A percentile compares a stretch with the other conserved stretches of the same genome.
Conservation (phyloP, 2,888 invertebrate genomes). For the Tridacna crocea region DNA sequence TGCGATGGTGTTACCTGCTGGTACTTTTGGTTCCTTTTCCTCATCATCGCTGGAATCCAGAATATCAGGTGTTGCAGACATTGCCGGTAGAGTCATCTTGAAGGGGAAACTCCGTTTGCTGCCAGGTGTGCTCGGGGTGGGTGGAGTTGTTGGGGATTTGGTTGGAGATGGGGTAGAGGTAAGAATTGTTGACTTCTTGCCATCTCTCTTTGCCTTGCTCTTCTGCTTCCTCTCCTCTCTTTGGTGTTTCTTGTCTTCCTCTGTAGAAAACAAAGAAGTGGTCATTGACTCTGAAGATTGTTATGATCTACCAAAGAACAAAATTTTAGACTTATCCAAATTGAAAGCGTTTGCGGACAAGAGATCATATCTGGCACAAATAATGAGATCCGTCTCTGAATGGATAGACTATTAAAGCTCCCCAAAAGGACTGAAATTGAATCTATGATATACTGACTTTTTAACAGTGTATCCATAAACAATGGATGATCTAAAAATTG, state of each 20-base stretch:
- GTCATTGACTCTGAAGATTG: neutral
- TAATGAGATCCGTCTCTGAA: too few species aligned
- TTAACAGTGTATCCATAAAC: too few species aligned
- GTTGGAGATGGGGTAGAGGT: constrained; percentile 37
- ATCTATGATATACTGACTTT: too few species aligned
- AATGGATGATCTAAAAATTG: too few species aligned
- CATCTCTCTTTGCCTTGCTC: constrained; percentile 10
- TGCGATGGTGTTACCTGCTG: constrained; percentile 11
- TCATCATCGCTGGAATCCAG: constrained; percentile 34
- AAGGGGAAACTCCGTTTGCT: constrained; percentile 51
- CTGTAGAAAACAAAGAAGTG: constrained; percentile 46
- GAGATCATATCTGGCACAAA: too few species aligned
- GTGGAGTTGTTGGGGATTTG: constrained; percentile 45
- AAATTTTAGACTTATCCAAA: too few species aligned
- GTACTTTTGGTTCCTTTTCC: constrained; percentile 8
- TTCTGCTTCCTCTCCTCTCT: constrained; percentile 35
- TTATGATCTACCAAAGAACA: too few species aligned
- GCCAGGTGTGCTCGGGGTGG: constrained; percentile 43
- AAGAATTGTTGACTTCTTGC: neutral
- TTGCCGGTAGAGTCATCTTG: constrained; percentile 62
- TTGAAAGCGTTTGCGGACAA: too few species aligned
- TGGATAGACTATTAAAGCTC: too few species aligned
- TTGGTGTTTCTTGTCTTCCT: constrained; percentile 66
- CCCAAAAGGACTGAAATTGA: too few species aligned
- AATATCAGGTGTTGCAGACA: constrained; percentile 65